Conservation (phyloP, 2,797 vertebrate genomes). For the Phrynocephalus guinanensis region DNA sequence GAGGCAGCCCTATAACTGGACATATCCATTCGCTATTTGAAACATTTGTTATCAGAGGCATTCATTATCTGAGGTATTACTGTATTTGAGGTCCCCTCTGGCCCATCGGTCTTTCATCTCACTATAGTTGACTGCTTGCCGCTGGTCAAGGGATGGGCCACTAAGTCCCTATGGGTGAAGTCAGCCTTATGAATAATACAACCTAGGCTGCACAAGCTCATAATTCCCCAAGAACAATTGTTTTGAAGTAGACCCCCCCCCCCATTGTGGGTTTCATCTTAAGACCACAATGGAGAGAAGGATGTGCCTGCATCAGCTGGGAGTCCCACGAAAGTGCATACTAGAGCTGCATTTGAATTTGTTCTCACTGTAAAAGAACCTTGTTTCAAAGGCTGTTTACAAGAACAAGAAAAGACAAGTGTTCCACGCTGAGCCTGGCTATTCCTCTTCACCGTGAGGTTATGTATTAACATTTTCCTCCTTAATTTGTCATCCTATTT, state of each 20-base stretch:
- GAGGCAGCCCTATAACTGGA: too few species aligned
- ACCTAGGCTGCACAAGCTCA: not conserved
- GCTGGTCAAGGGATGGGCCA: too few species aligned
- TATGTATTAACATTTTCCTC: not conserved
- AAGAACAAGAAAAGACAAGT: not conserved
- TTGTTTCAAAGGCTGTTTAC: not conserved
- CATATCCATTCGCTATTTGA: too few species aligned
- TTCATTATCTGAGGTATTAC: too few species aligned
- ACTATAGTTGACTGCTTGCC: too few species aligned
- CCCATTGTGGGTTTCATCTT: not conserved
- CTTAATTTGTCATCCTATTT: too few species aligned
- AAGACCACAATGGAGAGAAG: not conserved
- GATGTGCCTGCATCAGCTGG: not conserved
- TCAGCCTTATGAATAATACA: too few species aligned
- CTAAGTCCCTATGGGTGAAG: too few species aligned
- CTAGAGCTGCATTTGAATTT: not conserved
- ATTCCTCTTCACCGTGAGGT: not conserved
- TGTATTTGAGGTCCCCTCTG: too few species aligned
- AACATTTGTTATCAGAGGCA: too few species aligned
- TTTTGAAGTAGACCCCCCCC: constrained; percentile 6
- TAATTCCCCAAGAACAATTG: not conserved
- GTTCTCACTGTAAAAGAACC: not conserved
- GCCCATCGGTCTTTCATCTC: too few species aligned
- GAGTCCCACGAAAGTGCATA: not conserved
- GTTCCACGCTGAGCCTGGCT: not conserved